phyloP scores from a whole-genome alignment of 2,888 invertebrate species.

The Poecilobothrus nobilitatus region DNA sequence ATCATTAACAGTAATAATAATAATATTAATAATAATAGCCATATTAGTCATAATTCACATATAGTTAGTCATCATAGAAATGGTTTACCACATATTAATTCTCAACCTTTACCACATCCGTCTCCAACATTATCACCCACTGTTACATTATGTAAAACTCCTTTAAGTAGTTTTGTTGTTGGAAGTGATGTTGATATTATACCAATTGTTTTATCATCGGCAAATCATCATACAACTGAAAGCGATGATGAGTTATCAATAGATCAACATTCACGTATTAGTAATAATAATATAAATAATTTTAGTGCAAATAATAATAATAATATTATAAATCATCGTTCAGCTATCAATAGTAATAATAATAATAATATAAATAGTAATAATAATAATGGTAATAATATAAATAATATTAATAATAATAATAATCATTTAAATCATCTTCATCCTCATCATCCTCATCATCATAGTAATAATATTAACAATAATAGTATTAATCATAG shows the following conservation, averaged over 20 bases:
- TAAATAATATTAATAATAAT: not conserved
- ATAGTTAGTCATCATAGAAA: constrained; percentile 5
- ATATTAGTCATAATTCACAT: not conserved
- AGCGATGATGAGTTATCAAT: constrained; percentile 12
- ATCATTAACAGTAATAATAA: constrained; percentile 11
- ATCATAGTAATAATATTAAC: no score
- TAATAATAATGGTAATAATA: not conserved
- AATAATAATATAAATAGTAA: not conserved
- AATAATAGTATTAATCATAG: no score
- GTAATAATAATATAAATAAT: constrained; percentile 15
- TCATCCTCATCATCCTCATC: no score
- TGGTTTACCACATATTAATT: constrained; percentile 1
- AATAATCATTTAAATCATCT: not conserved
- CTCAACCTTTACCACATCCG: constrained; percentile 14
- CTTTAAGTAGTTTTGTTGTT: constrained; percentile 11
- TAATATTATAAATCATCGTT: constrained; percentile 25
- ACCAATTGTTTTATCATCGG: constrained; percentile 9
- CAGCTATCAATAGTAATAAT: constrained; percentile 8
- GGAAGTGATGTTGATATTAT: constrained; percentile 12
- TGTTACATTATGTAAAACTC: not conserved
- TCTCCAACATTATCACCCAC: constrained; percentile 12
- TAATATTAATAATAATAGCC: not conserved
- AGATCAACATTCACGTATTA: constrained; percentile 11
- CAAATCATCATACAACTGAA: constrained; percentile 12
- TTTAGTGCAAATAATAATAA: constrained; percentile 22